Evolutionary conservation across 1,140 invertebrate species (phyloP).

Genomic region (Euglossa dilemma): DNA sequence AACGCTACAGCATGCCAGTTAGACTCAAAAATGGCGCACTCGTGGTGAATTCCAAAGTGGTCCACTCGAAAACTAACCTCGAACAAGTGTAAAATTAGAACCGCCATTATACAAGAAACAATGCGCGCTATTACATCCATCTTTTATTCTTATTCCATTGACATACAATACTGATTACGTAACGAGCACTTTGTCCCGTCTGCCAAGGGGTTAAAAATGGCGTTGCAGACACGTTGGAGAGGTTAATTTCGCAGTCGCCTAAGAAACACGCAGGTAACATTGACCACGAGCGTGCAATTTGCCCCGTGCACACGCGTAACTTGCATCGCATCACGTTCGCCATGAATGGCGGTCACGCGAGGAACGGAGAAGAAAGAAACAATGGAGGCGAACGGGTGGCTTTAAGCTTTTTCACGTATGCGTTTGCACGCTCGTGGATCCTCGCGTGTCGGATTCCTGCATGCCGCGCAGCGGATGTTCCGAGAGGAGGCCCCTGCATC

Average conservation of each 20-base stretch:
- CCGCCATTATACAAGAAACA: background rate
- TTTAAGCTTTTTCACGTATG: slow-evolving; percentile 50
- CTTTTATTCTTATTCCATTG: background rate
- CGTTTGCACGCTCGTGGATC: slow-evolving; percentile 40
- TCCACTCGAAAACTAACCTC: background rate
- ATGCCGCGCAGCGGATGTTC: slow-evolving; percentile 46
- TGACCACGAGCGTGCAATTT: slow-evolving; percentile 9
- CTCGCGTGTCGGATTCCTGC: slow-evolving; percentile 45
- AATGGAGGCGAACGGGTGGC: slow-evolving; percentile 46
- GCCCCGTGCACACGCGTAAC: background rate
- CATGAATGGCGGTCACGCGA: background rate
- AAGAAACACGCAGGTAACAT: background rate
- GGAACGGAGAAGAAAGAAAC: slow-evolving; percentile 24
- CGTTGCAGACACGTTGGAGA: background rate
- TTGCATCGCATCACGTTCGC: slow-evolving; percentile 35
- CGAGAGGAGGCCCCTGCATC: slow-evolving; percentile 13
- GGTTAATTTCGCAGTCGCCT: background rate
- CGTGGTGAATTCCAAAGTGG: background rate
- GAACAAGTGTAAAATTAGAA: background rate
- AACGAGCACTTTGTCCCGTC: no score
- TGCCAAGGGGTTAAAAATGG: background rate
- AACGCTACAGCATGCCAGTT: no score
- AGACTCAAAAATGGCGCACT: background rate
- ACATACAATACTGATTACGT: background rate
- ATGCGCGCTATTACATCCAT: background rate